Evolutionary conservation across 2,888 invertebrate genomes (phyloP).

Genomic region (Chalcis sispes): DNA sequence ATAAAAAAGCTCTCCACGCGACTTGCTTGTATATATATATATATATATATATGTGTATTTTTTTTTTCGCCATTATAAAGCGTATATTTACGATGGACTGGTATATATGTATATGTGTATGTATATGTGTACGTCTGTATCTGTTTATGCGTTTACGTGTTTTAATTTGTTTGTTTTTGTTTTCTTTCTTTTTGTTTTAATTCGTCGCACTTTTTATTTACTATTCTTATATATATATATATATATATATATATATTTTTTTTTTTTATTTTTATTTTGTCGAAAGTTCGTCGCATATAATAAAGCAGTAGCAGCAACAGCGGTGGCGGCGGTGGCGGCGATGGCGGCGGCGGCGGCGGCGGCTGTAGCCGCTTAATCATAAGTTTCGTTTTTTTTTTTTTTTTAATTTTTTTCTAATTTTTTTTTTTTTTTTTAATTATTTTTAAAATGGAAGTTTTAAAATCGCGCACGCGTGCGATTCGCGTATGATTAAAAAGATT

Average conservation of each 20-base stretch:
- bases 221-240: neutral
- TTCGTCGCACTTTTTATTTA: neutral
- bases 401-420: constrained; percentile 1
- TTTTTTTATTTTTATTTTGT: neutral
- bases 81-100: constrained; percentile 24
- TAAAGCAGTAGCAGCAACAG: no score
- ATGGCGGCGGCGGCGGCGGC: constrained; percentile 8
- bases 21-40: neutral
- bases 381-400: constrained; percentile 18
- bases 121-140: no score
- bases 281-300: constrained; percentile 13
- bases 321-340: constrained; percentile 1
- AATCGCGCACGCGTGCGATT: constrained; percentile 17
- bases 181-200: neutral
- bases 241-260: no score
- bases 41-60: no score
- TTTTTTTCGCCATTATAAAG: constrained; percentile 14
- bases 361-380: neutral
- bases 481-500: constrained; percentile 21
- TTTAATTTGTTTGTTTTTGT: neutral
- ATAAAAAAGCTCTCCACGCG: constrained; percentile 16
- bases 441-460: constrained; percentile 41
- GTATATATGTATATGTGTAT: constrained; percentile 33
- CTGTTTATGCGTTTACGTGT: no score
- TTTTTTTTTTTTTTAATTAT: constrained; percentile 10